phyloP scores from a whole-genome alignment of 2,888 invertebrate genomes.

The Zaprionus lineosus region DNA sequence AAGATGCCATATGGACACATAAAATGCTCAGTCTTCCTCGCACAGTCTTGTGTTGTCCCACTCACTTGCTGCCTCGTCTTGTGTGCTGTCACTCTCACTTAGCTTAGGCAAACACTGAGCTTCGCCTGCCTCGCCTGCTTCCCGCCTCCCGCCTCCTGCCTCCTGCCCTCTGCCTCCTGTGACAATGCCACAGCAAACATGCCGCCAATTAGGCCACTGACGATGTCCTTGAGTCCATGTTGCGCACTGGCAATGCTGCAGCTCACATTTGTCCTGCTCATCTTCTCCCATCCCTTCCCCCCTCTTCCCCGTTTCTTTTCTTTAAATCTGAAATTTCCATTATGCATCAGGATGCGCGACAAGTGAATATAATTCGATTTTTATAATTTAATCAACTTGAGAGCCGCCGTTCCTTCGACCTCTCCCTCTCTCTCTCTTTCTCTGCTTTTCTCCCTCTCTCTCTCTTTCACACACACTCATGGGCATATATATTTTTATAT shows the following conservation, averaged over 20 bases:
- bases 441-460: neutral
- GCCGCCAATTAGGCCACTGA: conserved; percentile 50
- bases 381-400: conserved; percentile 78
- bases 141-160: too few species aligned
- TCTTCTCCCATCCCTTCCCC: neutral
- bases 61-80: conserved; percentile 17
- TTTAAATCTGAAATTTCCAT: conserved; percentile 45
- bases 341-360: conserved; percentile 22
- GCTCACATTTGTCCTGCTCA: neutral
- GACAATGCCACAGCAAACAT: conserved; percentile 38
- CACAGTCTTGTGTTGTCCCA: neutral
- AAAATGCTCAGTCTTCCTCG: too few species aligned
- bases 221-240: conserved; percentile 14
- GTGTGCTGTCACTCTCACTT: conserved; percentile 43
- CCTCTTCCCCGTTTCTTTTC: neutral
- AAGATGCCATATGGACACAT: conserved; percentile 31
- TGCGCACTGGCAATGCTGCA: neutral
- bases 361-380: conserved; percentile 66
- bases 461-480: neutral
- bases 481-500: neutral
- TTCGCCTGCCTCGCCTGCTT: conserved; percentile 15
- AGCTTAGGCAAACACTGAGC: conserved; percentile 38
- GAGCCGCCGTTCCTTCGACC: conserved; percentile 26
- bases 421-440: neutral
- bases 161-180: too few species aligned